Percentiles rank a stretch among this genome's conserved stretches.
phyloP scores from a whole-genome alignment of 2,888 invertebrate species.

The Melanotus villosus region DNA sequence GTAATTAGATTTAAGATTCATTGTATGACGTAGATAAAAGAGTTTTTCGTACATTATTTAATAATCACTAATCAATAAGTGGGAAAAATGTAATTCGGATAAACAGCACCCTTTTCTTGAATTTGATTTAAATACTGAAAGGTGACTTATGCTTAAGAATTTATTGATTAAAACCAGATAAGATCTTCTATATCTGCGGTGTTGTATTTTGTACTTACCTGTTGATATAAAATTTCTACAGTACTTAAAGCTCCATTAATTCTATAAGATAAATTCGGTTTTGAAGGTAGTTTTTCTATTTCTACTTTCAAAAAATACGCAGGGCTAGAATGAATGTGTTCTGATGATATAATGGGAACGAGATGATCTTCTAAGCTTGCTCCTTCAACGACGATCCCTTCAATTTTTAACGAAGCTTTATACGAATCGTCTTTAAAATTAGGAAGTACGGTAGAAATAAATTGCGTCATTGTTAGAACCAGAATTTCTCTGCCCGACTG shows the following conservation, averaged over 20 bases:
- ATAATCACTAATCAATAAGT: no score
- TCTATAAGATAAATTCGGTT: conserved; percentile 78
- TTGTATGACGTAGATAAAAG: no score
- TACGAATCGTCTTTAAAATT: conserved; percentile 59
- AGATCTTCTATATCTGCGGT: no score
- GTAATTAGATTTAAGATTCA: no score
- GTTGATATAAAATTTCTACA: conserved; percentile 83
- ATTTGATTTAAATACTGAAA: no score
- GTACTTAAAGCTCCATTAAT: conserved; percentile 79
- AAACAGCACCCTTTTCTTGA: no score
- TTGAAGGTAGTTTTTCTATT: conserved; percentile 79
- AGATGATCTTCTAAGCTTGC: conserved; percentile 80
- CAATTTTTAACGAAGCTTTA: conserved; percentile 69
- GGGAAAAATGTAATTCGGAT: no score
- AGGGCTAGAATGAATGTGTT: conserved; percentile 75
- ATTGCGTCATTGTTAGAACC: conserved; percentile 81
- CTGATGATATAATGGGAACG: conserved; percentile 78
- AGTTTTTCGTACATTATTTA: no score
- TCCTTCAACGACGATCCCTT: conserved; percentile 84
- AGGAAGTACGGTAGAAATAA: conserved; percentile 65
- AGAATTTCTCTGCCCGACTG: conserved; percentile 78
- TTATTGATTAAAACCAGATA: no score
- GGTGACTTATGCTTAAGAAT: no score
- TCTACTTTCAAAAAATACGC: conserved; percentile 82
- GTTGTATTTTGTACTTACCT: conserved; percentile 75